Conservation (phyloP, 2,888 invertebrate species). For the Rhorus exstirpatorius region DNA sequence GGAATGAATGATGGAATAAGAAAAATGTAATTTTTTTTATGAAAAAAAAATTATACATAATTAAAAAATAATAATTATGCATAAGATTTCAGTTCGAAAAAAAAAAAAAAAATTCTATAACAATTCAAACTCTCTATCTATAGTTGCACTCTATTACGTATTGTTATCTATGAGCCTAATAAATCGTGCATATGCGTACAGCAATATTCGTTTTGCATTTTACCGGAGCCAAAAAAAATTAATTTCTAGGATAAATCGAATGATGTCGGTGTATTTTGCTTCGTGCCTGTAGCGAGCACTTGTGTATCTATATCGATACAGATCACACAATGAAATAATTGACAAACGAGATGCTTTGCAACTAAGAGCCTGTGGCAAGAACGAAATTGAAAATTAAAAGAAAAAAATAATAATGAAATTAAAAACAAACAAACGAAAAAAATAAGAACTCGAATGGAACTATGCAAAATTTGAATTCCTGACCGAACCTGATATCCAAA, state of each 20-base stretch:
- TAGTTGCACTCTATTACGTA: conserved; percentile 37
- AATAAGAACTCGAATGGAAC: conserved; percentile 46
- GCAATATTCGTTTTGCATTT: conserved; percentile 11
- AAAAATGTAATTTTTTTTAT: too few species aligned
- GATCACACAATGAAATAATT: conserved; percentile 16
- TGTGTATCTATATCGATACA: conserved; percentile 13
- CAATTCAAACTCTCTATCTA: conserved; percentile 48
- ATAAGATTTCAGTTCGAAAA: too few species aligned
- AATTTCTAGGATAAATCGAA: conserved; percentile 30
- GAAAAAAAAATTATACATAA: too few species aligned
- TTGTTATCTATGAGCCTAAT: conserved; percentile 40
- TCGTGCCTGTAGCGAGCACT: conserved; percentile 59
- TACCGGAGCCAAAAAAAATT: neutral
- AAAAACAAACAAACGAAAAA: too few species aligned
- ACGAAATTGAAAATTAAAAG: conserved; percentile 77
- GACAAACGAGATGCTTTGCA: conserved; percentile 51
- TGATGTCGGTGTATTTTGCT: conserved; percentile 71
- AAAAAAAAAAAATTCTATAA: conserved; percentile 24
- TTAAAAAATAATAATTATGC: too few species aligned
- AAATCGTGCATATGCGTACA: conserved; percentile 57
- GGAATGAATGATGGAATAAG: neutral
- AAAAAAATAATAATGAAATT: conserved; percentile 60
- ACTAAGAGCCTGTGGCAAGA: conserved; percentile 75
- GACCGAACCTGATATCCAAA: conserved; percentile 84
- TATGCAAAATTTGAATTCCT: conserved; percentile 74